Base-by-base conservation (phyloP, 2,113 vertebrate genomes). In the Pterocles orientalis region DNA sequence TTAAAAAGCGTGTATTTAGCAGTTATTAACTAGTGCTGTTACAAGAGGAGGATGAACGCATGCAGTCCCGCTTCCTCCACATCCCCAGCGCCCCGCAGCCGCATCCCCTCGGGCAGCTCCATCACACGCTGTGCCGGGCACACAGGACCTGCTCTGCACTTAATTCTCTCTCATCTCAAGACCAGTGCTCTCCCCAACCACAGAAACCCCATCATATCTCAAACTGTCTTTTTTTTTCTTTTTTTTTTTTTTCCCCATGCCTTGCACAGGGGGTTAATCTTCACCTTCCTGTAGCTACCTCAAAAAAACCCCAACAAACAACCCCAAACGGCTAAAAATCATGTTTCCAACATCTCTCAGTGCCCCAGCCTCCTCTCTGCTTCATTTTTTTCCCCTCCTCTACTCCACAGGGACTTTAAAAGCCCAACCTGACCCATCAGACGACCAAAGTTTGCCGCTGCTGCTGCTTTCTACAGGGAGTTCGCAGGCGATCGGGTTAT, bases 401-500 rank as follows among this genome's bases (percentile, higher is more conserved):
- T 58, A 31, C 41, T 18, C 69, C 50, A 33, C 2, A 17, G 29
- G 56, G 83, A 47, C 53, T 62, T 93, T 31, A 34, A 84, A 86
- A 89, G 61, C 51, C 86, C 75, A 90, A 13, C 84, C 31, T 62
- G 81, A 50, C 51, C 83, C 1, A 0, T 21, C 0, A 18, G 65
- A 84, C 0, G 3, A 39, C 41, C 10, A 0, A 95, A 88, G 91
- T 92, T 80, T 81, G 71, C 88, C 75, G 76, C 87, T 14, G 39
- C 69, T 48, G 68, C 70, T 73, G 85, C 93, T 88, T 94, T 82
- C 85, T 80, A 78, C 11, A 8, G 43, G 54, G 92, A 94, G 62
- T 77, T 97, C 78, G 95, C 93, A 90, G 28, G 86, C 62, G 77
- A 92, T 87, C 61, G 29, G 61, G 81, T 96, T 89, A 84, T 95